Conservation (phyloP, 2,888 invertebrate genomes). For the Spialia ferax region DNA sequence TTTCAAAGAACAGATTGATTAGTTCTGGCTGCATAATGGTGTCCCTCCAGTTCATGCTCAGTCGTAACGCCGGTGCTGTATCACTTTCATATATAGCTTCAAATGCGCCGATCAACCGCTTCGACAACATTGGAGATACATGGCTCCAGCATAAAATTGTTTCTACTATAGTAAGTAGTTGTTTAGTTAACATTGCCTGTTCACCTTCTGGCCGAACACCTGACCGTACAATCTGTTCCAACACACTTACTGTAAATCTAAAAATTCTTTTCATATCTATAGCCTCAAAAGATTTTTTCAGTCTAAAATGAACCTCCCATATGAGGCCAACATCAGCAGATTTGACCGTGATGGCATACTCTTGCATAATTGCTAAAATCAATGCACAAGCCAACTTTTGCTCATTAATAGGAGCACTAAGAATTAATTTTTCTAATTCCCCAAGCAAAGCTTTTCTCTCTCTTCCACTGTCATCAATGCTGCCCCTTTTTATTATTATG, state of each 20-base stretch:
- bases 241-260: constrained; percentile 76
- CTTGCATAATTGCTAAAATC: constrained; percentile 94
- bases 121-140: constrained; percentile 89
- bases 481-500: constrained; percentile 94
- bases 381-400: constrained; percentile 95
- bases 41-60: constrained; percentile 90
- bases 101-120: constrained; percentile 90
- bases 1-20: constrained; percentile 92
- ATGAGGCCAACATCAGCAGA: constrained; percentile 95
- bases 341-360: constrained; percentile 94
- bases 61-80: constrained; percentile 88
- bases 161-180: constrained; percentile 92
- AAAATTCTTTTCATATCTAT: constrained; percentile 93
- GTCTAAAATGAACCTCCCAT: constrained; percentile 95
- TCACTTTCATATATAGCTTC: constrained; percentile 90
- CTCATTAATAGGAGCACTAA: constrained; percentile 91
- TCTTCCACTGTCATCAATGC: constrained; percentile 90
- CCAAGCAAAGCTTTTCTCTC: constrained; percentile 89
- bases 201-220: constrained; percentile 82
- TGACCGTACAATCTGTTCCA: constrained; percentile 76
- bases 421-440: constrained; percentile 92
- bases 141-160: constrained; percentile 94
- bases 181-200: constrained; percentile 87
- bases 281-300: constrained; percentile 94
- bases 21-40: constrained; percentile 91